Conservation (phyloP, 2,113 vertebrate genomes). For the Dolichotis patagonum region DNA sequence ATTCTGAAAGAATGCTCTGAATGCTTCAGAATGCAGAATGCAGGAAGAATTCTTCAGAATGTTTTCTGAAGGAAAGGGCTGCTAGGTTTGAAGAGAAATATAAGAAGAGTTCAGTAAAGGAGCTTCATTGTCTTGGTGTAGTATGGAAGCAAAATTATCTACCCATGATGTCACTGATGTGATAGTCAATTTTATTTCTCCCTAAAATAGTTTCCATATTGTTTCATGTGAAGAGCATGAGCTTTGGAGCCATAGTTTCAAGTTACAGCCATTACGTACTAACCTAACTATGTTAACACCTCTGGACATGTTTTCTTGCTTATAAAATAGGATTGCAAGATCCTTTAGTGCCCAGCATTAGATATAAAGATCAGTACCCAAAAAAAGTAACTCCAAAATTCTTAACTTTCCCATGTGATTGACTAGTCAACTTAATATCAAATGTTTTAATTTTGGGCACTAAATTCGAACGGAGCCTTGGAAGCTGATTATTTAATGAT, state of each 20-base stretch:
- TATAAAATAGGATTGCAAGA: too few species aligned
- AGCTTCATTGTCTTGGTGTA: not conserved
- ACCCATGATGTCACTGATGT: not conserved
- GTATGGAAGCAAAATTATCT: not conserved
- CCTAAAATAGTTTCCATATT: not conserved
- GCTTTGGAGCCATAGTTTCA: not conserved
- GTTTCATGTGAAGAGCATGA: not conserved
- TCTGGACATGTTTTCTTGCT: not conserved
- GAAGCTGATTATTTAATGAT: not conserved
- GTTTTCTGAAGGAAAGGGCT: not conserved
- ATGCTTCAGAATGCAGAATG: too few species aligned
- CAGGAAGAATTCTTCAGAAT: too few species aligned
- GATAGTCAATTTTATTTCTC: too few species aligned
- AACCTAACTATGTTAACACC: not conserved
- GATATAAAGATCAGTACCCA: not conserved
- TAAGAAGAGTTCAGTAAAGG: not conserved
- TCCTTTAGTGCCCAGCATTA: not conserved
- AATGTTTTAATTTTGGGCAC: not conserved
- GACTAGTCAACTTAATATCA: not conserved
- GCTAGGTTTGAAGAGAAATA: not conserved
- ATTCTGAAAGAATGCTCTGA: too few species aligned
- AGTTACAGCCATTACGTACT: not conserved
- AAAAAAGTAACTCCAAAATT: constrained; percentile 10
- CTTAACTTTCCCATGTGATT: not conserved
- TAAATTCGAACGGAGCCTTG: not conserved